phyloP scores from a whole-genome alignment of 1,140 invertebrate genomes.

The Elysia chlorotica region DNA sequence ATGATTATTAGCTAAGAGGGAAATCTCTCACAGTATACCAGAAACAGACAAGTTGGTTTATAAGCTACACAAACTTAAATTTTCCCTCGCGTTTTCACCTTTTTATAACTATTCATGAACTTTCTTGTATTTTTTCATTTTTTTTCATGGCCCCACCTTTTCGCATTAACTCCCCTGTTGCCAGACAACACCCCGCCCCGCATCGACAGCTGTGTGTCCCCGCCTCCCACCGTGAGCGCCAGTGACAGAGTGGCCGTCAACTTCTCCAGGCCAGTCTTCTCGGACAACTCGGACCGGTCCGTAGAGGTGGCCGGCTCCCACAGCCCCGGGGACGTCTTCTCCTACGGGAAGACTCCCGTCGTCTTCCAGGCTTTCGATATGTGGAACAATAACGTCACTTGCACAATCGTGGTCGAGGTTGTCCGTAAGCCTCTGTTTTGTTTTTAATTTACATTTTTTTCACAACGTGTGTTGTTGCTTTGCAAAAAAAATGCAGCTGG shows the following conservation, averaged over 20 bases:
- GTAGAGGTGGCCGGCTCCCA: slow-evolving; percentile 62
- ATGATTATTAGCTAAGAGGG: too few species aligned
- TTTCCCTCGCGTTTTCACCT: too few species aligned
- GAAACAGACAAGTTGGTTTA: too few species aligned
- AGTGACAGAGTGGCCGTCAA: slow-evolving; percentile 61
- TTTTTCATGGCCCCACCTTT: neutral
- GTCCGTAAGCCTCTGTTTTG: slow-evolving; percentile 67
- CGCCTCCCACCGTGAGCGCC: slow-evolving; percentile 65
- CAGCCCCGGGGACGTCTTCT: slow-evolving; percentile 65
- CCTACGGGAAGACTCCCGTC: slow-evolving; percentile 67
- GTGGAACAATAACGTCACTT: slow-evolving; percentile 69
- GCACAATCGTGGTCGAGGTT: slow-evolving; percentile 70
- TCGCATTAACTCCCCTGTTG: slow-evolving; percentile 1
- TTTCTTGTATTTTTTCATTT: too few species aligned
- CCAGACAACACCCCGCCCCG: slow-evolving; percentile 70
- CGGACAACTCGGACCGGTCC: slow-evolving; percentile 70
- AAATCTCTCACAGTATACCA: too few species aligned
- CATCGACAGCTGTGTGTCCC: slow-evolving; percentile 70
- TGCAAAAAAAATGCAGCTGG: too few species aligned
- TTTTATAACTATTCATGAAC: too few species aligned
- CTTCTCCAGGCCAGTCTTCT: slow-evolving; percentile 74
- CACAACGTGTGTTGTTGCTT: too few species aligned
- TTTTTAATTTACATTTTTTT: too few species aligned
- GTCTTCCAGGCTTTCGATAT: slow-evolving; percentile 69
- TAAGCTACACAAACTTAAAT: too few species aligned